Evolutionary conservation across 2,888 invertebrate species (phyloP).

Genomic region (Timandra comae): DNA sequence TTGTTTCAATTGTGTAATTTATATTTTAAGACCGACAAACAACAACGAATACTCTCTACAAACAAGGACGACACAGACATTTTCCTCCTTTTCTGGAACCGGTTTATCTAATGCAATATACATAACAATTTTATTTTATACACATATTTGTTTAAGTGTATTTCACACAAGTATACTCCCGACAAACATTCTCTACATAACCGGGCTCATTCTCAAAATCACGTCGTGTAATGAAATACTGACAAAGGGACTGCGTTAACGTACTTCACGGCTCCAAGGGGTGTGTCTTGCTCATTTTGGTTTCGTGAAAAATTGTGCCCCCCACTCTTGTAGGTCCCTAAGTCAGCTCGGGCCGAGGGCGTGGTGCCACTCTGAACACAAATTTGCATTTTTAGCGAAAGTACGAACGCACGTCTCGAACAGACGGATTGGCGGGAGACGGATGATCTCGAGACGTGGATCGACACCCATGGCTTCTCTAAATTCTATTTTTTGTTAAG

Average conservation of each 20-base stretch:
- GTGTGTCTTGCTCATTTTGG: slow-evolving; percentile 66
- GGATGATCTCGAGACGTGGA: slow-evolving; percentile 55
- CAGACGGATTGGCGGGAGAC: slow-evolving; percentile 65
- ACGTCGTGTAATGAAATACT: slow-evolving; percentile 45
- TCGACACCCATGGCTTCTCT: slow-evolving; percentile 29
- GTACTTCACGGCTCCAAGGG: slow-evolving; percentile 47
- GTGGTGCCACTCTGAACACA: slow-evolving; percentile 59
- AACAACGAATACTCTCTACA: neutral
- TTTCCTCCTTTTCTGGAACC: neutral
- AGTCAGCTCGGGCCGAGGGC: slow-evolving; percentile 54
- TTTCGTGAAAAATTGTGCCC: slow-evolving; percentile 67
- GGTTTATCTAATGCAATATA: slow-evolving; percentile 3
- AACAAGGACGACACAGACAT: neutral
- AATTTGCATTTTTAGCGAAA: slow-evolving; percentile 75
- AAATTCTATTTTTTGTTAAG: too few relatives aligned
- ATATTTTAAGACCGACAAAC: too few relatives aligned
- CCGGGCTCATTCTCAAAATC: slow-evolving; percentile 32
- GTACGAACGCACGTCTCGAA: slow-evolving; percentile 60
- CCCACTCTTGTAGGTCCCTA: slow-evolving; percentile 40
- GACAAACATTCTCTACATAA: slow-evolving; percentile 15
- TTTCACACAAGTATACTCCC: slow-evolving; percentile 12
- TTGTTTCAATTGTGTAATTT: too few relatives aligned
- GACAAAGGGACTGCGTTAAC: slow-evolving; percentile 34
- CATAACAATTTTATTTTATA: slow-evolving; percentile 5
- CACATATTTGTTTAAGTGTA: slow-evolving; percentile 3